Evolutionary conservation across 2,113 vertebrate genomes (phyloP).

Genomic region (Camelus dromedarius): DNA sequence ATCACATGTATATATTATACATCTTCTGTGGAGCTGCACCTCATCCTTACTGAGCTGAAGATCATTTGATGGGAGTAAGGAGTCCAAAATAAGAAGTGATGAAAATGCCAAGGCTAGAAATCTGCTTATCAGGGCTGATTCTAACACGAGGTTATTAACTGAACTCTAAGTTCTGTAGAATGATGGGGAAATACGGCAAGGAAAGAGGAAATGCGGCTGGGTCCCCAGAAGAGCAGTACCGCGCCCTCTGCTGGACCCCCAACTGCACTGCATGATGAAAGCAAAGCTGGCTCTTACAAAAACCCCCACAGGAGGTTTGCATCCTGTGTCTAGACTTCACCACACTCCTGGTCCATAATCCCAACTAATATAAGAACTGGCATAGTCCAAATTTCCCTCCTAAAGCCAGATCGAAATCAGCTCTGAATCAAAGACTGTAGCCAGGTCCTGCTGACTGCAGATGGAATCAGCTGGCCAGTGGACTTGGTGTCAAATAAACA

Average conservation of each 20-base stretch:
- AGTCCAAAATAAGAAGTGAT: not conserved
- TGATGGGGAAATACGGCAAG: fast-evolving
- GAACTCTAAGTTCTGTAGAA: not conserved
- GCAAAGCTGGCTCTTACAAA: not conserved
- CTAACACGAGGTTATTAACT: not conserved
- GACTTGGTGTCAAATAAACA: conserved; percentile 22
- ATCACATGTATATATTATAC: fast-evolving
- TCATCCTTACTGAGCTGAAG: not conserved
- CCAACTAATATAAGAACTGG: not conserved
- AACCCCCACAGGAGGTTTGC: not conserved
- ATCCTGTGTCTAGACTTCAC: too few species aligned
- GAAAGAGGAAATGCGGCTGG: not conserved
- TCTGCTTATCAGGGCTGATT: not conserved
- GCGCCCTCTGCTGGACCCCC: not conserved
- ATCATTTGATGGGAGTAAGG: not conserved
- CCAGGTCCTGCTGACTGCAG: conserved; percentile 6
- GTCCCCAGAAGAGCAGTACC: not conserved
- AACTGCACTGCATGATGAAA: not conserved
- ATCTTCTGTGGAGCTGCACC: not conserved
- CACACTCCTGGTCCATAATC: not conserved
- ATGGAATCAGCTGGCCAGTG: not conserved
- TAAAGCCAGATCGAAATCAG: conserved; percentile 34
- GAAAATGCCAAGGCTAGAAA: not conserved
- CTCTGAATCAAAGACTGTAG: not conserved
- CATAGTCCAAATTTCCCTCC: not conserved